Conservation (phyloP, 2,888 invertebrate species). For the Scaptomyza polygonia region DNA sequence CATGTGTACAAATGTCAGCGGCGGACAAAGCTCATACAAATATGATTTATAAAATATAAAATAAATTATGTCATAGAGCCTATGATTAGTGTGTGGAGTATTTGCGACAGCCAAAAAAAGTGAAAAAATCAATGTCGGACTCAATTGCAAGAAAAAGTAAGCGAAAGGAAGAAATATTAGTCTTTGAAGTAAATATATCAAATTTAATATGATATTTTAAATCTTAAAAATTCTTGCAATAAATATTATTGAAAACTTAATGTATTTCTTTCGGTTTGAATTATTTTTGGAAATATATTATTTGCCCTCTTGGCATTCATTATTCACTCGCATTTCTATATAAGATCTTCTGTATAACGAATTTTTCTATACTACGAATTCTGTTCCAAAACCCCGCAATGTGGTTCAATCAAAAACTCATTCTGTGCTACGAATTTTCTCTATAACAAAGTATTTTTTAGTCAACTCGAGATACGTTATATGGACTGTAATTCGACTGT, state of each 20-base stretch:
- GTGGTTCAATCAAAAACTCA: too few relatives aligned
- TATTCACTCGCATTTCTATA: too few relatives aligned
- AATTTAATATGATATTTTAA: not conserved
- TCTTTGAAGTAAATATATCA: not conserved
- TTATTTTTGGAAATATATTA: not conserved
- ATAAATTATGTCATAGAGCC: slow-evolving; percentile 5
- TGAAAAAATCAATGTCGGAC: not conserved
- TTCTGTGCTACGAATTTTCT: too few relatives aligned
- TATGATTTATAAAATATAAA: slow-evolving; percentile 28
- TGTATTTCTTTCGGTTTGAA: not conserved
- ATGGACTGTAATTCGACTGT: not conserved
- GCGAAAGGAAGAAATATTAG: too few relatives aligned
- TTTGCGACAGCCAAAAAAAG: not conserved
- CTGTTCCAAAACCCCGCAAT: too few relatives aligned
- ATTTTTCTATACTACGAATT: too few relatives aligned
- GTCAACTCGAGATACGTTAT: too few relatives aligned
- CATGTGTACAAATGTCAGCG: slow-evolving; percentile 61
- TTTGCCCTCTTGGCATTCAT: too few relatives aligned
- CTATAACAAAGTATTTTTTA: too few relatives aligned
- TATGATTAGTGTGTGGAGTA: not conserved
- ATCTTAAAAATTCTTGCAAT: too few relatives aligned
- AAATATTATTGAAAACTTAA: too few relatives aligned
- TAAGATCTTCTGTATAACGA: too few relatives aligned
- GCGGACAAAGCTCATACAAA: slow-evolving; percentile 31
- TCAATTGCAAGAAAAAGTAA: not conserved